Percentiles rank a stretch among this genome's conserved stretches.
These are phyloP conservation scores for Saimiri boliviensis DNA, from an alignment of 2,113 vertebrate genomes.

Conservation along the genomic window DNA sequence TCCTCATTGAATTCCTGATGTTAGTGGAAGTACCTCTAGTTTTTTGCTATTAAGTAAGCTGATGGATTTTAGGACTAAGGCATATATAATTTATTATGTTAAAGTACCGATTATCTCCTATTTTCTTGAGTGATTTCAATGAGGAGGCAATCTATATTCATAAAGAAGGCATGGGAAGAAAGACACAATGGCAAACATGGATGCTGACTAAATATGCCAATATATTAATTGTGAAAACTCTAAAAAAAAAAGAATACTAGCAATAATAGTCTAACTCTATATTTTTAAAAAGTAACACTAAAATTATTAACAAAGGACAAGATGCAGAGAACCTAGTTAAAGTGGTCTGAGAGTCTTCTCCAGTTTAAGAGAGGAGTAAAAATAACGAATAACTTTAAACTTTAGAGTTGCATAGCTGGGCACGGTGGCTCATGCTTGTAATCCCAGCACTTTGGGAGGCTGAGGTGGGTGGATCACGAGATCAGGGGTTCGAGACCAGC, in stretches of 20 bases:
- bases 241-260: neutral
- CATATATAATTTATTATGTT: neutral
- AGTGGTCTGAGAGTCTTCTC: neutral
- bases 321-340: neutral
- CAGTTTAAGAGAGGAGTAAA: neutral
- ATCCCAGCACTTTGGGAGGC: too few species aligned
- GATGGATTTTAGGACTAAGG: neutral
- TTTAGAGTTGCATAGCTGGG: neutral
- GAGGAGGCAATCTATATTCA: conserved; percentile 1
- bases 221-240: neutral
- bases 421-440: too few species aligned
- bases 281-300: neutral
- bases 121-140: neutral
- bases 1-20: neutral
- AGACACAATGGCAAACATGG: neutral
- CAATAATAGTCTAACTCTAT: neutral
- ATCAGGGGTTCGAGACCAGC: too few species aligned
- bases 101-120: neutral
- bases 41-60: neutral
- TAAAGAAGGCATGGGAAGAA: neutral
- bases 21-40: neutral
- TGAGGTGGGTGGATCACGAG: too few species aligned
- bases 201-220: neutral
- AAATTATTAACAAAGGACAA: neutral
- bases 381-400: neutral